Conservation (phyloP, 2,888 invertebrate species). For the Dasypogon diadema region DNA sequence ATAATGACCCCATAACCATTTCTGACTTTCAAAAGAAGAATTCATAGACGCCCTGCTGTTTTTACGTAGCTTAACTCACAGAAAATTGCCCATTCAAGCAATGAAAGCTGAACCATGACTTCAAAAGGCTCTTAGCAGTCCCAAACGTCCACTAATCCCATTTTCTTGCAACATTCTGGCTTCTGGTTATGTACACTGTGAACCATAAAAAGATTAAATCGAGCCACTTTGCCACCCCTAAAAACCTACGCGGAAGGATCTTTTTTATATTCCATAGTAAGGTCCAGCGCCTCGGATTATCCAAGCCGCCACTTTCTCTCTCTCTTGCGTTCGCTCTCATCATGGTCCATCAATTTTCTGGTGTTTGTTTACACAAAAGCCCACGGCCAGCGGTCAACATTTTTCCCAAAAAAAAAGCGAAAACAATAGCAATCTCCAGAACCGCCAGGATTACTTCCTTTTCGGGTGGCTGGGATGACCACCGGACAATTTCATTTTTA, state of each 20-base stretch:
- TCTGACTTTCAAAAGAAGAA: neutral
- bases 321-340: constrained; percentile 12
- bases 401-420: constrained; percentile 5
- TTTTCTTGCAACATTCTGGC: constrained; percentile 12
- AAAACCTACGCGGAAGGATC: constrained; percentile 2
- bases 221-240: constrained; percentile 25
- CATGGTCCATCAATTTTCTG: constrained; percentile 18
- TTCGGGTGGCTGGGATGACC: neutral
- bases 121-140: constrained; percentile 30
- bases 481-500: neutral
- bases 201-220: constrained; percentile 36
- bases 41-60: constrained; percentile 23
- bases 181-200: constrained; percentile 19
- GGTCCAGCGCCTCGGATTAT: neutral
- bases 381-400: neutral
- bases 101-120: constrained; percentile 24
- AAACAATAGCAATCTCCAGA: neutral
- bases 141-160: constrained; percentile 41
- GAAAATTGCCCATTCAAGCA: constrained; percentile 23
- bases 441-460: neutral
- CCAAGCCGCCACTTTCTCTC: neutral
- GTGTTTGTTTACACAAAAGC: too few species aligned
- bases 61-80: constrained; percentile 21
- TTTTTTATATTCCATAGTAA: neutral
- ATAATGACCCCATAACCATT: neutral